Percentiles rank a stretch among this genome's conserved stretches.
Evolutionary conservation across 2,113 vertebrate genomes (phyloP).

Genomic region (Phylloscopus trochiloides): DNA sequence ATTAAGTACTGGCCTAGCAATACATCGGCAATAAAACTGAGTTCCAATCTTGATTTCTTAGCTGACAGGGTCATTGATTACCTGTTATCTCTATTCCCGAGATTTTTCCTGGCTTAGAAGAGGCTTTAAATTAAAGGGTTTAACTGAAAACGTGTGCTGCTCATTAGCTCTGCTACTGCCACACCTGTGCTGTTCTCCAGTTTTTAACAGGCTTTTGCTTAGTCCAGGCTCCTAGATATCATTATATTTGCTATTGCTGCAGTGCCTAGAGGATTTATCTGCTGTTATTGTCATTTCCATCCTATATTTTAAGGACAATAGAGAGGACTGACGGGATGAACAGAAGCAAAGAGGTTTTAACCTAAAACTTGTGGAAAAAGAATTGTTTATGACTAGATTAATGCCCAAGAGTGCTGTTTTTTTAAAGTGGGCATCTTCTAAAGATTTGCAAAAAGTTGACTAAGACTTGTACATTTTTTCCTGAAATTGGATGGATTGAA

Average conservation of each 20-base stretch:
- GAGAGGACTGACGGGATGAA: background rate
- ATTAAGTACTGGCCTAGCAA: background rate
- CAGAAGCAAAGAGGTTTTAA: background rate
- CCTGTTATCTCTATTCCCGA: background rate
- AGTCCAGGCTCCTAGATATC: background rate
- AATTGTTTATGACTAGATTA: background rate
- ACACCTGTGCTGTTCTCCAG: background rate
- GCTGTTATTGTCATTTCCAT: background rate
- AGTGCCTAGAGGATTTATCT: background rate
- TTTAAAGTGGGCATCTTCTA: background rate
- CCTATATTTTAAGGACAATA: background rate
- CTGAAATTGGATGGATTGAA: background rate
- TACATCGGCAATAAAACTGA: background rate
- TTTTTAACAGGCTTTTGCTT: background rate
- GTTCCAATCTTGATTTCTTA: background rate
- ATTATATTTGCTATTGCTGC: background rate
- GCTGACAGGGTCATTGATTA: background rate
- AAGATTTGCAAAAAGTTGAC: background rate
- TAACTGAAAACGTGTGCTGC: conserved; percentile 9
- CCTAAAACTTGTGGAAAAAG: background rate
- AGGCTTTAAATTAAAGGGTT: conserved; percentile 21
- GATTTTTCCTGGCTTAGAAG: background rate
- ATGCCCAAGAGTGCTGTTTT: background rate
- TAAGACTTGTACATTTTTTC: fast-evolving
- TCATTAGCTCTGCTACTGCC: conserved; percentile 11